These are phyloP conservation scores for Cyprinodon brontotheroides DNA, from an alignment of 2,113 vertebrate species.

Conservation along the genomic window DNA sequence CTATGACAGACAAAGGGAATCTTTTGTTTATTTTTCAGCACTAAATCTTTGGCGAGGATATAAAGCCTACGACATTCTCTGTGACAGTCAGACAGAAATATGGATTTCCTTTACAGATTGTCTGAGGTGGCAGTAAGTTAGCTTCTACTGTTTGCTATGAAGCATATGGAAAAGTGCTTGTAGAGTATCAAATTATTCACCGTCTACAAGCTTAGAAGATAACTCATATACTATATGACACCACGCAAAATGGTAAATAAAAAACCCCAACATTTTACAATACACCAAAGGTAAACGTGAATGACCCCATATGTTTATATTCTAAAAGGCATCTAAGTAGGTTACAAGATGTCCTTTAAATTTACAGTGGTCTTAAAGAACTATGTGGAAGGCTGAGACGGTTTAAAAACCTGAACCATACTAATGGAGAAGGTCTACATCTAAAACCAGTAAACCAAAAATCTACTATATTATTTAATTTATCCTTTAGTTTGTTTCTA, in stretches of 20 bases:
- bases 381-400: conserved; percentile 7
- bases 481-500: not conserved
- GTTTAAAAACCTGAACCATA: not conserved
- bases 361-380: not conserved
- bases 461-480: not conserved
- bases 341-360: not conserved
- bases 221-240: conserved; percentile 23
- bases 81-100: conserved; percentile 45
- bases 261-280: conserved; percentile 23
- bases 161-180: conserved; percentile 54
- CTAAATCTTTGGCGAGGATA: conserved; percentile 31
- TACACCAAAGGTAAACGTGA: not conserved
- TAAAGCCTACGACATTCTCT: conserved; percentile 24
- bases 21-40: conserved; percentile 25
- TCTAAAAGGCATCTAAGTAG: not conserved
- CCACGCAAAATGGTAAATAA: conserved; percentile 13
- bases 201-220: conserved; percentile 21
- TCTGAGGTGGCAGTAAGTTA: conserved; percentile 9
- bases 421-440: not conserved
- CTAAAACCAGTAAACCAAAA: not conserved
- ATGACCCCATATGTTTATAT: conserved; percentile 1
- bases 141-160: conserved; percentile 28
- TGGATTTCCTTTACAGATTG: conserved; percentile 47
- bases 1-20: conserved; percentile 8
- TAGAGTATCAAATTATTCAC: conserved; percentile 26